Evolutionary conservation across 2,888 invertebrate species (phyloP), one percentile per base, ranked within the genome.

Genomic region (Tetrapedia diversipes): DNA sequence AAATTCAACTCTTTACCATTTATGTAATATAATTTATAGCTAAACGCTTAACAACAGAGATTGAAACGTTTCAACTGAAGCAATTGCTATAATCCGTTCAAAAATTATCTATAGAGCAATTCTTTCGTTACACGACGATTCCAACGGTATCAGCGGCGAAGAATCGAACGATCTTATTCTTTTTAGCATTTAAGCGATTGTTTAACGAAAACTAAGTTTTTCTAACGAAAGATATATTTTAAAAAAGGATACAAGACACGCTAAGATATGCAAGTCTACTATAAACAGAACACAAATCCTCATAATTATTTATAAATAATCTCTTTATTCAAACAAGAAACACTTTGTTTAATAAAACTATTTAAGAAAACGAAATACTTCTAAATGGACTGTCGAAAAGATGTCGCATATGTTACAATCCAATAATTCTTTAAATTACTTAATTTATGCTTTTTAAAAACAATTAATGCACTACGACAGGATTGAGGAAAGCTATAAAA

Each of bases 351-450:
- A 10, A 10, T 3, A 51, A 51, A 27, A 1, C n/a, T 1, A 27
- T 51, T 27, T n/a, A 24, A 47, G 11, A 1, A 24, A 47, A 47
- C 7, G n/a, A 51, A 27, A 8, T 27, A 51, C 6, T n/a, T 27
- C n/a, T 10, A 10, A 2, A 10, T 19, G 32, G 3, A 32, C 32
- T 32, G 8, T 19, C 2, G 2, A 19, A 19, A 43, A n/a, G n/a
- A 51, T 16, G n/a, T 27, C 49, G 16, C 27, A 34, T 43, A 61
- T 32, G 41, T 43, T 61, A 68, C 51, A 57, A 61, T 49, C 29
- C 60, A 41, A 27, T 49, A 6, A 34, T 22, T 61, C 14, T 54
- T 24, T 2, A 16, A 22, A 22, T 43, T 29, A 34, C 19, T 22
- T 11, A 32, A 24, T 11, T 61, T 34, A 27, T 39, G 4, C 8